These are phyloP conservation scores for Anaspis maculata DNA, from an alignment of 2,888 invertebrate species.

Conservation along the genomic window DNA sequence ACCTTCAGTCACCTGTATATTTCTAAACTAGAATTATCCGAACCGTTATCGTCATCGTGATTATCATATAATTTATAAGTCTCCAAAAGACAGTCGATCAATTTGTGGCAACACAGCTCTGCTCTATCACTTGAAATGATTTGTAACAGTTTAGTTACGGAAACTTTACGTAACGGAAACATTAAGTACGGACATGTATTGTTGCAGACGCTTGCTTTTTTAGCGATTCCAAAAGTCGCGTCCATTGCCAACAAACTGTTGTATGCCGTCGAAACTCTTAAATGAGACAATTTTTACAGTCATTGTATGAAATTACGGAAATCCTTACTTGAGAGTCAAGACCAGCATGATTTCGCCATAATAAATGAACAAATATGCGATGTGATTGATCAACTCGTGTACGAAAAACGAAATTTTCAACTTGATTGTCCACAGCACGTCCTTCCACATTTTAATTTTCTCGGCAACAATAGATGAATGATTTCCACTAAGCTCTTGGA, in stretches of 20 bases:
- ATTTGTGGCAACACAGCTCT: constrained; percentile 59
- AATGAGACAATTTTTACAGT: too few relatives aligned
- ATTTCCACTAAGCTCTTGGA: constrained; percentile 41
- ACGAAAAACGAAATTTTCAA: constrained; percentile 50
- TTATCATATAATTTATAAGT: constrained; percentile 54
- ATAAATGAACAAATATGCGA: constrained; percentile 50
- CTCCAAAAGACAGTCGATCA: constrained; percentile 61
- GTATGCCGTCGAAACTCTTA: constrained; percentile 54
- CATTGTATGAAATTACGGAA: too few relatives aligned
- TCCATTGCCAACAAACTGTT: constrained; percentile 54
- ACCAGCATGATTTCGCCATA: constrained; percentile 51
- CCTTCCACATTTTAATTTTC: constrained; percentile 48
- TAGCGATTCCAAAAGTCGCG: constrained; percentile 47
- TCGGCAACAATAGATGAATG: constrained; percentile 19
- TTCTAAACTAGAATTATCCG: constrained; percentile 62
- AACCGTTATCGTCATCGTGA: constrained; percentile 43
- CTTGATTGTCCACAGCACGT: constrained; percentile 47
- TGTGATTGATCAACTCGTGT: constrained; percentile 47
- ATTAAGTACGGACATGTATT: constrained; percentile 68
- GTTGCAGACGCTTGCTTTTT: constrained; percentile 57
- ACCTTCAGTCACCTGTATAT: constrained; percentile 56
- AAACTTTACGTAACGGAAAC: constrained; percentile 61
- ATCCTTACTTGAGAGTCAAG: constrained; percentile 51
- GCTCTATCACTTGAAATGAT: constrained; percentile 61
- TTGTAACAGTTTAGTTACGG: constrained; percentile 67